phyloP scores from a whole-genome alignment of 2,113 vertebrate species.

The Perca fluviatilis region DNA sequence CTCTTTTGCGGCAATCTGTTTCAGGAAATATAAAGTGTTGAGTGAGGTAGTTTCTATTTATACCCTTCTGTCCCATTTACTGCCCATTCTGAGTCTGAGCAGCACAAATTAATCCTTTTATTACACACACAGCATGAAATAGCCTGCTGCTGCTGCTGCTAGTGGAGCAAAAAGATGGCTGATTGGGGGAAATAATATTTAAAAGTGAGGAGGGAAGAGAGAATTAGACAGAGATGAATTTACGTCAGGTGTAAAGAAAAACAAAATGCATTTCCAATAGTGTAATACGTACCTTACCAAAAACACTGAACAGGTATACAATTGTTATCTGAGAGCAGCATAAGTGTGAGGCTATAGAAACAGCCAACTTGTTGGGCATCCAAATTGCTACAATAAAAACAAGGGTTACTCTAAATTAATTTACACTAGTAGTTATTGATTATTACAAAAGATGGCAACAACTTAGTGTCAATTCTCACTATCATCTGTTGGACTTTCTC shows the following conservation, averaged over 20 bases:
- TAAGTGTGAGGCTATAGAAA: background rate
- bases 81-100: conserved; percentile 63
- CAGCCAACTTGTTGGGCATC: background rate
- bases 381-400: background rate
- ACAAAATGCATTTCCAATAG: background rate
- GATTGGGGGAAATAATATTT: conserved; percentile 13
- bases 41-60: conserved; percentile 75
- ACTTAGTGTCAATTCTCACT: background rate
- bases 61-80: conserved; percentile 73
- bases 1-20: conserved; percentile 41
- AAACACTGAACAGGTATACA: background rate
- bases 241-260: conserved; percentile 8
- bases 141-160: conserved; percentile 43
- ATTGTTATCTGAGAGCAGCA: conserved; percentile 8
- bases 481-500: background rate
- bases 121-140: conserved; percentile 76
- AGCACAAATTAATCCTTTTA: conserved; percentile 80
- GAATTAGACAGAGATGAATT: background rate
- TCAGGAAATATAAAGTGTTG: conserved; percentile 61
- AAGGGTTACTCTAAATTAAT: background rate
- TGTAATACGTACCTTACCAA: background rate
- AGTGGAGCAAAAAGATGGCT: conserved; percentile 19
- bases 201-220: background rate
- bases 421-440: background rate
- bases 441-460: background rate